phyloP scores from a whole-genome alignment of 1,140 invertebrate genomes.

The Aricia agestis region DNA sequence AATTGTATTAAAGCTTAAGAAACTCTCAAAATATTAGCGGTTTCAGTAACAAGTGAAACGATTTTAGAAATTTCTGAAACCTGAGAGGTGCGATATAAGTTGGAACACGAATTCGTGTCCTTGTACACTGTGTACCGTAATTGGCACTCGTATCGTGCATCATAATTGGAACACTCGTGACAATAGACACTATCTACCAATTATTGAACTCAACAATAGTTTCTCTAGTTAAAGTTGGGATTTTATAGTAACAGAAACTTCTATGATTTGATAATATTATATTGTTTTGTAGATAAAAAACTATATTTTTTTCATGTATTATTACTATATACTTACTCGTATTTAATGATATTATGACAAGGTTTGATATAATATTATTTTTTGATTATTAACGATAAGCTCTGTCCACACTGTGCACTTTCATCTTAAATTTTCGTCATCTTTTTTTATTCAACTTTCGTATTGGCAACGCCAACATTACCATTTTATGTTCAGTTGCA shows the following conservation, averaged over 20 bases:
- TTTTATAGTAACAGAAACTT: neutral
- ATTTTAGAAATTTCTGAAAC: neutral
- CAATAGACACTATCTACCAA: constrained; percentile 5
- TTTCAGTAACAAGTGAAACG: neutral
- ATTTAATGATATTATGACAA: no score
- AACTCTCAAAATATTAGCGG: neutral
- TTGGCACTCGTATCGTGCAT: neutral
- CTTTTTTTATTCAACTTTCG: no score
- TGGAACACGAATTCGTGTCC: neutral
- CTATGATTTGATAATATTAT: neutral
- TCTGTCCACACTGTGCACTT: no score
- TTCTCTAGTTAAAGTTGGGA: neutral
- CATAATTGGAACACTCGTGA: neutral
- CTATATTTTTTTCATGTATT: neutral
- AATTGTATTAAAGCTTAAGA: no score
- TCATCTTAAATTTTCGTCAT: no score
- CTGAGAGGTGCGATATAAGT: no score
- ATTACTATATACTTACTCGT: no score
- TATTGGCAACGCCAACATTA: no score
- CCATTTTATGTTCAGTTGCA: no score
- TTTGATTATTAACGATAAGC: no score
- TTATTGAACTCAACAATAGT: neutral
- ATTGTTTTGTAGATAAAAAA: neutral
- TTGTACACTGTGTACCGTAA: neutral
- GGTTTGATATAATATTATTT: no score